Evolutionary conservation across 2,113 vertebrate genomes (phyloP), one percentile per base, ranked within the genome.

Genomic region (Barnardius zonarius): DNA sequence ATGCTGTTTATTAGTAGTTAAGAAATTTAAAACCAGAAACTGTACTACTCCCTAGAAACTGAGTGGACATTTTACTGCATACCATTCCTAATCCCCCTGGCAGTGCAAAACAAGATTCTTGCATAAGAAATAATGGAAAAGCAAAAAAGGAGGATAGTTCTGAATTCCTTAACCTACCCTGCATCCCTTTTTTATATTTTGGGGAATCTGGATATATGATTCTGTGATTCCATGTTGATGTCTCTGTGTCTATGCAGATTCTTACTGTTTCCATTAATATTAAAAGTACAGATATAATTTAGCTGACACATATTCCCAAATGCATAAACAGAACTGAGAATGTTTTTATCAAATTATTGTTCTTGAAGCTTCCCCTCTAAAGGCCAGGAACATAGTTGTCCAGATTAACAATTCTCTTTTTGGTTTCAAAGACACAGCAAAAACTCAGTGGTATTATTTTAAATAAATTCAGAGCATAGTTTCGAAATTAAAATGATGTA

Each of bases 391-490:
- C 55, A 13, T 86, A 82, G 37, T 49, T 95, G 88, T 92, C 41
- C 27, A 96, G 81, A 94, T 95, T 91, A 95, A 74, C 39, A 70
- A 83, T 92, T 95, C 62, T 83, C 55, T 94, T 97, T 96, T 93
- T 69, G 76, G 35, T 73, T 33, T 69, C 78, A 86, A 89, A 94
- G 61, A 84, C 46, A 69, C 35, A 46, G n/a, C 55, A 88, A 86
- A 88, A 86, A 84, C 23, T 73, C 22, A 4, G 79, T 68, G 28
- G 28, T 52, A 62, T 81, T 89, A 54, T 96, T 94, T 84, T 73
- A 92, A 88, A 88, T 27, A 62, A 93, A 85, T 68, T 76, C 79
- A 72, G 70, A 82, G 39, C 46, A 54, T 84, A 52, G 27, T 77
- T 93, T 93, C 85, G 79, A 92, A 88, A 86, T 61, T 90, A 57